phyloP scores from a whole-genome alignment of 37 sponge, comb jelly and placozoan genomes.

The Spongilla lacustris region DNA sequence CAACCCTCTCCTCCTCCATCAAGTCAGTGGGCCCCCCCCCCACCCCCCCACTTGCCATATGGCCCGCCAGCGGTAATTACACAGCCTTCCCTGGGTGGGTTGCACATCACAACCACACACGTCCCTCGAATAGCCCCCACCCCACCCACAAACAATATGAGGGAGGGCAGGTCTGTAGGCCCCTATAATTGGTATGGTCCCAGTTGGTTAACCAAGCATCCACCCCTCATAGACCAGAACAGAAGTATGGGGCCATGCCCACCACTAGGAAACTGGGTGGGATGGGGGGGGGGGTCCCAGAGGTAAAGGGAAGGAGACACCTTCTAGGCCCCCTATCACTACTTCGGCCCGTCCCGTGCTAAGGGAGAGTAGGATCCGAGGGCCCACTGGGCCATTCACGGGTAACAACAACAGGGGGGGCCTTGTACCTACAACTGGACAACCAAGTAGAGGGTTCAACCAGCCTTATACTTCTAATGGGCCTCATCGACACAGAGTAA shows the following conservation, averaged over 20 bases:
- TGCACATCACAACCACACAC: constrained; percentile 1
- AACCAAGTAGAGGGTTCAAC: constrained; percentile 1
- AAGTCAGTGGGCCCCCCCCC: constrained; percentile 1
- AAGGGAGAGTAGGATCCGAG: neutral
- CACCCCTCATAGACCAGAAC: neutral
- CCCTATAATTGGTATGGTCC: constrained; percentile 1
- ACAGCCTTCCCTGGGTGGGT: constrained; percentile 1
- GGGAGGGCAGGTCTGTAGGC: constrained; percentile 1
- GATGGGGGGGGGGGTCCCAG: neutral
- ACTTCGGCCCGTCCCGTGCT: neutral
- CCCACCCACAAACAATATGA: neutral
- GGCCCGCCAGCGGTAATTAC: constrained; percentile 1
- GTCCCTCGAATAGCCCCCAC: constrained; percentile 1
- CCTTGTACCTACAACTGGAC: constrained; percentile 1
- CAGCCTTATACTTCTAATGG: constrained; percentile 1
- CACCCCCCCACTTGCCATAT: constrained; percentile 1
- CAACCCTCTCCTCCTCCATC: neutral
- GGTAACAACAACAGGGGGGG: constrained; percentile 1
- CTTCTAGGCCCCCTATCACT: neutral
- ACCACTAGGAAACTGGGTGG: constrained; percentile 1
- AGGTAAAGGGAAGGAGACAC: constrained; percentile 1
- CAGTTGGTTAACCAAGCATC: constrained; percentile 1
- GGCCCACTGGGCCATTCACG: constrained; percentile 1
- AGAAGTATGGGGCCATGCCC: neutral
- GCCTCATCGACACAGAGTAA: constrained; percentile 1